phyloP scores from a whole-genome alignment of 2,888 invertebrate genomes.

The Loripinus fragilis region DNA sequence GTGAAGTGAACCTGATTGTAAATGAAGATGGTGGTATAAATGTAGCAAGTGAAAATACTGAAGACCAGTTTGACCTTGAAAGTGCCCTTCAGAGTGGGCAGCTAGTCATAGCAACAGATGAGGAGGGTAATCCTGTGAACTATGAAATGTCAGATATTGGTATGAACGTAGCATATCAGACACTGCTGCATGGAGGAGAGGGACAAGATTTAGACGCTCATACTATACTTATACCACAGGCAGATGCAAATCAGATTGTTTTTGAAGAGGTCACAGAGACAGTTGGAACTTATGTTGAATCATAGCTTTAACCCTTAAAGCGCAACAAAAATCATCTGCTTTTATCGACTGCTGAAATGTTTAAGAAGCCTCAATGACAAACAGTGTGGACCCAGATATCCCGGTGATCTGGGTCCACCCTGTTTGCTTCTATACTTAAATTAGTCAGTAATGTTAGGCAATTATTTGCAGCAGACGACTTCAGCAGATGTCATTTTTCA shows the following conservation, averaged over 20 bases:
- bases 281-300: constrained; percentile 10
- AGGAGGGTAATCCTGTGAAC: constrained; percentile 67
- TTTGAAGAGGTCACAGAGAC: constrained; percentile 43
- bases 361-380: background rate
- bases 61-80: constrained; percentile 61
- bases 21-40: background rate
- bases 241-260: constrained; percentile 47
- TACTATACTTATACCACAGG: constrained; percentile 57
- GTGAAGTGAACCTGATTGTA: constrained; percentile 2
- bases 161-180: constrained; percentile 68
- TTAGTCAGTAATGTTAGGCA: too few relatives aligned
- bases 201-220: constrained; percentile 46
- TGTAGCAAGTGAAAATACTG: background rate
- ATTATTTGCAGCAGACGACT: too few relatives aligned
- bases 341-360: too few relatives aligned
- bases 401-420: background rate
- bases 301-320: too few relatives aligned
- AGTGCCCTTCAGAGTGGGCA: constrained; percentile 66
- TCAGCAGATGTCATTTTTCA: too few relatives aligned
- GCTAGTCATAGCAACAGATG: constrained; percentile 71
- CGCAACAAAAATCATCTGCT: too few relatives aligned
- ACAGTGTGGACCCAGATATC: constrained; percentile 1
- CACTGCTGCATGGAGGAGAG: constrained; percentile 57
- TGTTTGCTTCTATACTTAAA: background rate
- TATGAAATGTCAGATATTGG: constrained; percentile 74